These are phyloP conservation scores for Brachionus calyciflorus DNA, from an alignment of 1,140 invertebrate species.

Conservation along the genomic window DNA sequence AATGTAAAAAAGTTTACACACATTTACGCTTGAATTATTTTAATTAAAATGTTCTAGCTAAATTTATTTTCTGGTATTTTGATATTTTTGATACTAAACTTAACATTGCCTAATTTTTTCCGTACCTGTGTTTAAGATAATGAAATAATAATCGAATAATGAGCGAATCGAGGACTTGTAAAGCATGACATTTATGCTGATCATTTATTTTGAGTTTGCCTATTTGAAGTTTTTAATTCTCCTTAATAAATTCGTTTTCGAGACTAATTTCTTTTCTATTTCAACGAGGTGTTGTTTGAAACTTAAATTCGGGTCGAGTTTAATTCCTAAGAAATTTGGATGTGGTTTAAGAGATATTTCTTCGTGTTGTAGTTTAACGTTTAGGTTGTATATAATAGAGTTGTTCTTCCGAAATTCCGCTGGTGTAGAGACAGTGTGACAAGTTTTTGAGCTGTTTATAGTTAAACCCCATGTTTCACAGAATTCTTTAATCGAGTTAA, in stretches of 20 bases:
- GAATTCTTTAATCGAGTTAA: background rate
- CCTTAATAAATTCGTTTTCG: background rate
- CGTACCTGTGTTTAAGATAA: no score
- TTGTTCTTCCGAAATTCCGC: no score
- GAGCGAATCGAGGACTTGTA: background rate
- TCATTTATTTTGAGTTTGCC: background rate
- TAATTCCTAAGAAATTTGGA: background rate
- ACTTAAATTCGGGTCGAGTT: background rate
- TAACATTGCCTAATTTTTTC: no score
- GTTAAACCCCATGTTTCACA: background rate
- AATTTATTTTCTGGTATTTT: no score
- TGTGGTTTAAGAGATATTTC: background rate
- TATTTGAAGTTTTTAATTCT: slow-evolving; percentile 10
- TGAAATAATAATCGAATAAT: background rate
- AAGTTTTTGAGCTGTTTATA: background rate
- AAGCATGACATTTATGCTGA: background rate
- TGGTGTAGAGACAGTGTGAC: background rate
- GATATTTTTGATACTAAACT: no score
- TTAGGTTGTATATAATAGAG: no score
- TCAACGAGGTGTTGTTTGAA: background rate
- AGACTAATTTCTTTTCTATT: background rate
- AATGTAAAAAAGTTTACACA: no score
- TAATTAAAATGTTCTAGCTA: no score
- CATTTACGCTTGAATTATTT: no score
- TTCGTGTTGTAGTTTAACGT: no score